These are phyloP conservation scores for Lycaena phlaeas DNA, from an alignment of 2,888 invertebrate genomes.

Conservation along the genomic window DNA sequence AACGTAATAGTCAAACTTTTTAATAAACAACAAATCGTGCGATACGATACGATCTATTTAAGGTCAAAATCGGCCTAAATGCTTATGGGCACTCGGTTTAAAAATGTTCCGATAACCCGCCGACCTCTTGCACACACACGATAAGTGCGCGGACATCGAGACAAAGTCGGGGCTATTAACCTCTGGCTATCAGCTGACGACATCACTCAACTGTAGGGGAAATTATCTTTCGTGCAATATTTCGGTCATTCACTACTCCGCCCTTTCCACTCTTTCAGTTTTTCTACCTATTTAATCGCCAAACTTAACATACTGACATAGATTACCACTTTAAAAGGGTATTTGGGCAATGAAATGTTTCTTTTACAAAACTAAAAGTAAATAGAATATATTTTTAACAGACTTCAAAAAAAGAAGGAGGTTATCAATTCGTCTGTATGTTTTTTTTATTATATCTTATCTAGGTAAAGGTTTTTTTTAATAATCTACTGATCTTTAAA, in stretches of 20 bases:
- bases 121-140: slow-evolving; percentile 40
- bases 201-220: slow-evolving; percentile 51
- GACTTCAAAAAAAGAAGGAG: too few species aligned
- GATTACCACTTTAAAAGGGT: too few species aligned
- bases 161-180: slow-evolving; percentile 64
- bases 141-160: slow-evolving; percentile 53
- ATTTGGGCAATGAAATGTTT: too few species aligned
- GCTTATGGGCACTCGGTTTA: slow-evolving; percentile 18
- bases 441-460: too few species aligned
- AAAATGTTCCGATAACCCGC: slow-evolving; percentile 49
- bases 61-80: slow-evolving; percentile 5
- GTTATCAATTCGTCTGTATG: too few species aligned
- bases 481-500: too few species aligned
- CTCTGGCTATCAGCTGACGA: slow-evolving; percentile 67
- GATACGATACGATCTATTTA: background rate
- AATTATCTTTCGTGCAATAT: slow-evolving; percentile 59
- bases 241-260: slow-evolving; percentile 49
- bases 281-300: too few species aligned
- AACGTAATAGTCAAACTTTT: too few species aligned
- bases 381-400: too few species aligned
- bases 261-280: slow-evolving; percentile 24
- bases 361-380: too few species aligned
- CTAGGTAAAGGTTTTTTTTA: too few species aligned
- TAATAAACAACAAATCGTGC: background rate
- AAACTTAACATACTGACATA: too few species aligned